These are phyloP conservation scores for Fregata magnificens DNA, from an alignment of 2,113 vertebrate genomes.

Conservation along the genomic window DNA sequence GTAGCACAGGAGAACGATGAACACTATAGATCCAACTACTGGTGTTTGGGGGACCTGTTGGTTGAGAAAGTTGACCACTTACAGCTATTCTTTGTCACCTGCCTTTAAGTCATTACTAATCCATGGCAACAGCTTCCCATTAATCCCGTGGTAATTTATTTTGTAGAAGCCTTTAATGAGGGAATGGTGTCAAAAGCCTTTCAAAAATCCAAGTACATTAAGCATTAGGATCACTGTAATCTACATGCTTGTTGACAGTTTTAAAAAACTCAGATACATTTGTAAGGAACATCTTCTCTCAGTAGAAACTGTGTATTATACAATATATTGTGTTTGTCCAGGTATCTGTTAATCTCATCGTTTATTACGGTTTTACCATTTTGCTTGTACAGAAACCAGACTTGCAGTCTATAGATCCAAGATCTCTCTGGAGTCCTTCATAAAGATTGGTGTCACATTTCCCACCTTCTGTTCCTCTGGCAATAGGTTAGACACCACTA, in stretches of 20 bases:
- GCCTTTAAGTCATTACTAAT: not conserved
- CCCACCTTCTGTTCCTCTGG: constrained; percentile 51
- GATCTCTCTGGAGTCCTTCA: constrained; percentile 45
- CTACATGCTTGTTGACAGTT: not conserved
- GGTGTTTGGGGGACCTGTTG: not conserved
- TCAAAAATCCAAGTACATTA: not conserved
- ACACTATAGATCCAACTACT: not conserved
- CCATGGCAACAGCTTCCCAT: not conserved
- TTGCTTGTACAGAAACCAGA: not conserved
- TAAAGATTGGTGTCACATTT: constrained; percentile 53
- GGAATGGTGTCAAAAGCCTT: not conserved
- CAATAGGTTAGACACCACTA: constrained; percentile 40
- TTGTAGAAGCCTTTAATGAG: not conserved
- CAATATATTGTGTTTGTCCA: not conserved
- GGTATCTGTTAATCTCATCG: not conserved
- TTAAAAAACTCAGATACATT: not conserved
- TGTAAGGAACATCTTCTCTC: not conserved
- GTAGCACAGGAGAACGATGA: not conserved
- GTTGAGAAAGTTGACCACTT: not conserved
- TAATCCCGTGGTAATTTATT: not conserved
- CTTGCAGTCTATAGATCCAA: not conserved
- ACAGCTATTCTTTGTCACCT: not conserved
- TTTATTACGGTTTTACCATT: not conserved
- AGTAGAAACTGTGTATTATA: not conserved
- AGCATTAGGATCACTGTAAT: not conserved